Base-by-base conservation (phyloP, 2,888 invertebrate genomes). In the Heliconius charithonia region DNA sequence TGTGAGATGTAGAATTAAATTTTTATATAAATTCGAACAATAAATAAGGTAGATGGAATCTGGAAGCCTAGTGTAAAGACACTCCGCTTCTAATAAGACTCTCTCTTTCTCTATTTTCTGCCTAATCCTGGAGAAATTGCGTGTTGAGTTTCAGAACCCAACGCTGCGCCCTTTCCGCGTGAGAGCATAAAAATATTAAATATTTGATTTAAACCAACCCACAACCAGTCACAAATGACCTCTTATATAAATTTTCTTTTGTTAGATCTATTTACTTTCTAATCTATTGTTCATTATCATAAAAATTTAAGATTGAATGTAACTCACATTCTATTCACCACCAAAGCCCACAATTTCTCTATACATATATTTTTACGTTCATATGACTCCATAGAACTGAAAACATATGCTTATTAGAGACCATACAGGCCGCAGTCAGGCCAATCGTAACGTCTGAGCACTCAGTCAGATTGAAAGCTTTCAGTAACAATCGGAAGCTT, bases 391-490 rank as follows among this genome's bases (percentile, higher is more conserved):
- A 41, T 67, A 25, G 6, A 41, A 67, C 37, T 25, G 25, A 25
- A 56, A 56, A 74, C 74, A 74, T 74, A 74, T 74, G 63, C 74
- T 45, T 74, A 66, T 73, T 73, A 73, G 51, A 77, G 67, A 29
- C 62, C 66, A 77, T 73, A 73, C 56, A 77, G 71, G 66, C 66
- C 66, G 32, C 66, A 73, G 66, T 75, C 81, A 75, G 72, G 75
- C 71, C 77, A 77, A 79, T 79, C 77, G 67, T 74, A 77, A 70
- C 88, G 88, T 86, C 86, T 84, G 84, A 87, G 91, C 91, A 92
- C 92, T 92, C 89, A 90, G 86, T 85, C 86, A 91, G 91, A 93
- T 93, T 92, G 92, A 84, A 87, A 87, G 86, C 87, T 86, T 86
- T 85, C 82, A 85, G 85, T 87, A 85, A 87, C 89, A 87, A 90